Evolutionary conservation across 1,140 invertebrate genomes (phyloP).

Genomic region (Aradophagus sp.): DNA sequence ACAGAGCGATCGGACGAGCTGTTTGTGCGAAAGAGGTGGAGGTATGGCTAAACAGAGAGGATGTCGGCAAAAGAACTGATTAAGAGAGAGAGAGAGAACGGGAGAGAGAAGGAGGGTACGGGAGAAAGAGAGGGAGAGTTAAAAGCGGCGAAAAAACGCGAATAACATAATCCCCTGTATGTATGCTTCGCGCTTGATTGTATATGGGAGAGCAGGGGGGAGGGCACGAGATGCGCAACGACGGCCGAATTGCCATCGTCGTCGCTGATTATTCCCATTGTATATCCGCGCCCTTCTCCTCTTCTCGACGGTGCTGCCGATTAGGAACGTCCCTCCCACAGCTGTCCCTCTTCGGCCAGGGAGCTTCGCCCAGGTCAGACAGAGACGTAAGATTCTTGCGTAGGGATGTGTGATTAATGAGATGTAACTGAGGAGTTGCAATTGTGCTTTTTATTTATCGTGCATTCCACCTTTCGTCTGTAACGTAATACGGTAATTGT

Average conservation of each 20-base stretch:
- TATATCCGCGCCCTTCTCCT: slow-evolving; percentile 45
- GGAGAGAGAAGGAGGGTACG: slow-evolving; percentile 1
- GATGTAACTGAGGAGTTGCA: too few species aligned
- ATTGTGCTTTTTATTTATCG: too few species aligned
- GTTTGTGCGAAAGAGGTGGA: too few species aligned
- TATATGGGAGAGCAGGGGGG: slow-evolving; percentile 23
- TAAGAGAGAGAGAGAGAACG: slow-evolving; percentile 20
- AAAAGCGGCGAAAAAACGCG: slow-evolving; percentile 27
- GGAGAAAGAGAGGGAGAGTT: slow-evolving; percentile 19
- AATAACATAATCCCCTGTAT: slow-evolving; percentile 34
- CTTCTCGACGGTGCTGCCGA: slow-evolving; percentile 21
- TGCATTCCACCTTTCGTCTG: too few species aligned
- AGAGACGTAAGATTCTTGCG: neutral
- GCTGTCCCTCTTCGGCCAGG: slow-evolving; percentile 1
- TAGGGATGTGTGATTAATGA: slow-evolving; percentile 20
- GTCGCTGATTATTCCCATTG: slow-evolving; percentile 71
- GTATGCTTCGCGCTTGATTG: slow-evolving; percentile 29
- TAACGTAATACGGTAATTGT: too few species aligned
- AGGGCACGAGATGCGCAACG: slow-evolving; percentile 59
- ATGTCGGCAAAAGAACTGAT: too few species aligned
- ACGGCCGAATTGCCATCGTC: slow-evolving; percentile 66
- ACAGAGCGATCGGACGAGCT: slow-evolving; percentile 17
- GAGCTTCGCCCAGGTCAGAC: neutral
- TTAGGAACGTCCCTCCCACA: slow-evolving; percentile 31
- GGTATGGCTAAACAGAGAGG: too few species aligned